Base-by-base conservation (phyloP, 2,797 vertebrate genomes). In the Phalloptychus januarius region DNA sequence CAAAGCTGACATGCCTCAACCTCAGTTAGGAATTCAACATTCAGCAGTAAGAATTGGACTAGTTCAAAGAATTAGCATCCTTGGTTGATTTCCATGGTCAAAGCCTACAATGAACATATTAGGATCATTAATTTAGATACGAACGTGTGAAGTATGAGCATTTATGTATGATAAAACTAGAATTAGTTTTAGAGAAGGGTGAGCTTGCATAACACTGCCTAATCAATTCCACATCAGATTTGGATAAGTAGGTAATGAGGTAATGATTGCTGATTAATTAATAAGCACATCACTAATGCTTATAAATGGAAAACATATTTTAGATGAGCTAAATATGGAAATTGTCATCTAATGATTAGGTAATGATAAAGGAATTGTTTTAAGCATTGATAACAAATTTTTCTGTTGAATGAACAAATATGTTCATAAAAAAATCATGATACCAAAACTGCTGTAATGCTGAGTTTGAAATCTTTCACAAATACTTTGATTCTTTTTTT, bases 141-240 rank as follows among this genome's bases (percentile, higher is more conserved):
- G 16, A 38, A 67, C 40, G 25, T 67, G 18, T 38, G 18, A 4
- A 38, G 20, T 65, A 23, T 33, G 3, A 63, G 20, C 63, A 67
- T 38, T 67, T 25, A 67, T 38, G 20, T 2, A 20, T 25, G 36
- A 23, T 67, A 11, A 67, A 38, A 38, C 18, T 63, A 63, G 31
- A 36, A 63, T 33, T 36, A 36, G 31, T 63, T 63, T 58, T 36
- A 10, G 31, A 63, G 33, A 36, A 63, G 58, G 38, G 20, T 42
- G 65, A 69, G n/a, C 54, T 58, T 58, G 54, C n/a, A 58, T 58
- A 58, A 58, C 54, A 58, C 31, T 61, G 28, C 56, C 28, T 61
- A 18, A 61, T 63, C 61, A 63, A 10, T 33, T 36, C 33, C 15
- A 36, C 33, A 36, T 63, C 61, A 63, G 31, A 20, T 20, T 20